These are phyloP conservation scores for Argyra leucocephala DNA, from an alignment of 2,888 invertebrate species.

Conservation along the genomic window DNA sequence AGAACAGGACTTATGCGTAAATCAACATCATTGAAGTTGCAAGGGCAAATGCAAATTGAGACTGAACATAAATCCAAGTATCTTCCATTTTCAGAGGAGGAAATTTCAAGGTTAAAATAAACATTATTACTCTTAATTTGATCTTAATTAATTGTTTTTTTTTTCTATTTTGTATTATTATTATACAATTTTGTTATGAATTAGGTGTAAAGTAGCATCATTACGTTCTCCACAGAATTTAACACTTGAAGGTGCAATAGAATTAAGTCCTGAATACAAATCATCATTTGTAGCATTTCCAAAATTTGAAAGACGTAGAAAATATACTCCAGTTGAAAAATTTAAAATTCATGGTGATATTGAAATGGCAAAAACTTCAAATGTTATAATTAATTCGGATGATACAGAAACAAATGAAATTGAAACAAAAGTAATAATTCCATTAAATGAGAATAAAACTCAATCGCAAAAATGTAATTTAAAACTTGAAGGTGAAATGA, in stretches of 20 bases:
- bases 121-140: not conserved
- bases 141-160: slow-evolving; percentile 12
- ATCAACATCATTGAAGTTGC: slow-evolving; percentile 38
- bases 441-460: slow-evolving; percentile 12
- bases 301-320: slow-evolving; percentile 30
- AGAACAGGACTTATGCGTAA: slow-evolving; percentile 32
- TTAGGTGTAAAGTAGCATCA: slow-evolving; percentile 35
- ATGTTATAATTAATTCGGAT: slow-evolving; percentile 7
- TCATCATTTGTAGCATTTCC: slow-evolving; percentile 38
- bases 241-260: slow-evolving; percentile 28
- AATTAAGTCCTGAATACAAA: slow-evolving; percentile 33
- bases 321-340: slow-evolving; percentile 31
- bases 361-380: slow-evolving; percentile 13
- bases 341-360: slow-evolving; percentile 29
- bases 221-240: slow-evolving; percentile 36
- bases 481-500: slow-evolving; percentile 25
- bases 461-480: slow-evolving; percentile 30
- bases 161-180: not conserved
- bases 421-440: slow-evolving; percentile 24
- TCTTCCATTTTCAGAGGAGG: slow-evolving; percentile 38
- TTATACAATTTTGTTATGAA: not conserved
- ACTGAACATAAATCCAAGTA: slow-evolving; percentile 40
- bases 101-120: slow-evolving; percentile 37
- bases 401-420: slow-evolving; percentile 18
- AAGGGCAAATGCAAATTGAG: slow-evolving; percentile 38